phyloP scores from a whole-genome alignment of 37 sponge, comb jelly and placozoan genomes.

The Tethya wilhelma region DNA sequence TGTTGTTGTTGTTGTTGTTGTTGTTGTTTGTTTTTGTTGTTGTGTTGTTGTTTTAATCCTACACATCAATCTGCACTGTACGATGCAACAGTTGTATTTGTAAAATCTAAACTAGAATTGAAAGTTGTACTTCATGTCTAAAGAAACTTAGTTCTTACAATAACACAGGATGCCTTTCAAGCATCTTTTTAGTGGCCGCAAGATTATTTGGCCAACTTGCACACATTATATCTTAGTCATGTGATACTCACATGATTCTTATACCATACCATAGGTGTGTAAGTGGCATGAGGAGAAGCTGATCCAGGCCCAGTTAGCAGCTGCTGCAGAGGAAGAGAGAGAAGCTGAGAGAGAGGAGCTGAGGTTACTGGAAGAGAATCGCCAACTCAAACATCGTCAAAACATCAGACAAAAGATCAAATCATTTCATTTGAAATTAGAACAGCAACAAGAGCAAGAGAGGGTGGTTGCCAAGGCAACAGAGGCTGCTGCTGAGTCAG shows the following conservation, averaged over 20 bases:
- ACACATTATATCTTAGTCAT: no score
- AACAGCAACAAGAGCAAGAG: slow-evolving; percentile 9
- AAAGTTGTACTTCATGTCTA: no score
- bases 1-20: no score
- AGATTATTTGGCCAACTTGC: no score
- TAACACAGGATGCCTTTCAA: no score
- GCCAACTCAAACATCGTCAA: background rate
- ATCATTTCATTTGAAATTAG: background rate
- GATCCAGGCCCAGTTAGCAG: background rate
- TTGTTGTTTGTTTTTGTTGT: no score
- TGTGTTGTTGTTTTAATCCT: no score
- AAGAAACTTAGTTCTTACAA: no score
- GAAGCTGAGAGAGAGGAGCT: slow-evolving; percentile 3
- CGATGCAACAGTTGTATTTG: no score
- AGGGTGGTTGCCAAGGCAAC: background rate
- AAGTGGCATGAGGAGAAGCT: slow-evolving; percentile 42
- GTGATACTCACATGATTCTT: background rate
- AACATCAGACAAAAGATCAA: background rate
- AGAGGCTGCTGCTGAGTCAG: background rate
- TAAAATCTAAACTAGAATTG: no score
- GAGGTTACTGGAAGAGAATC: background rate
- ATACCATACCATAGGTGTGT: slow-evolving; percentile 22
- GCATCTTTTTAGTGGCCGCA: no score
- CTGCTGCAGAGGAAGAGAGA: background rate
- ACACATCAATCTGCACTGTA: no score